These are phyloP conservation scores for Pygmarrhopalites habei DNA, from an alignment of 1,140 invertebrate genomes.

Conservation along the genomic window DNA sequence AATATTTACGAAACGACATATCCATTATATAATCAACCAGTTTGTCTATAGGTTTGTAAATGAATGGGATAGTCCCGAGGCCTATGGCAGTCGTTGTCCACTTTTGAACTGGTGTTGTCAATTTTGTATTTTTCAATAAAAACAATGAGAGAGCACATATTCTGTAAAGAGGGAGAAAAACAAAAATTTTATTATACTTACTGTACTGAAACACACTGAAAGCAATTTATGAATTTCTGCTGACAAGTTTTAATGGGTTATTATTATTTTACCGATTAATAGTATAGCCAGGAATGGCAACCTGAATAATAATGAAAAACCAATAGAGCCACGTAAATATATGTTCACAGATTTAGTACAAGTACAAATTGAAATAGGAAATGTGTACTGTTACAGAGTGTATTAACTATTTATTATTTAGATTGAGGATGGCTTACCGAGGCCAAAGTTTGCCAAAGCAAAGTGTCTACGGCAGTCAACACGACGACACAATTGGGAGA, in stretches of 20 bases:
- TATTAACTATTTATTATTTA: not conserved
- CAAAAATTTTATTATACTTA: too few relatives aligned
- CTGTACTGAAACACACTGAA: too few relatives aligned
- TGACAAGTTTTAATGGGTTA: too few relatives aligned
- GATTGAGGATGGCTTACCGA: not conserved
- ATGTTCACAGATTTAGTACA: too few relatives aligned
- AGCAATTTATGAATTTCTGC: too few relatives aligned
- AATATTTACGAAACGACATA: slow-evolving; percentile 49
- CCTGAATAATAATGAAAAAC: too few relatives aligned
- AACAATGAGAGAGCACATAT: slow-evolving; percentile 59
- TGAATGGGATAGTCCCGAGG: slow-evolving; percentile 77
- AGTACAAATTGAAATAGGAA: slow-evolving; percentile 8
- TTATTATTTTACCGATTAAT: too few relatives aligned
- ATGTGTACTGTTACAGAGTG: not conserved
- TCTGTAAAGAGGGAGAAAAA: too few relatives aligned
- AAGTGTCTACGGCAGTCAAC: slow-evolving; percentile 67
- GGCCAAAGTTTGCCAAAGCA: slow-evolving; percentile 88
- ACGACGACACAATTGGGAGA: too few relatives aligned
- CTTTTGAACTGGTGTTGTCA: slow-evolving; percentile 51
- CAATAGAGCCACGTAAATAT: too few relatives aligned
- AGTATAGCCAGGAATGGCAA: too few relatives aligned
- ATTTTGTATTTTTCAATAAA: slow-evolving; percentile 48
- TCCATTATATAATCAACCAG: slow-evolving; percentile 75
- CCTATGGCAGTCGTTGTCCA: slow-evolving; percentile 70
- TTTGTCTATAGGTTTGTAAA: slow-evolving; percentile 83